Evolutionary conservation across 2,888 invertebrate species (phyloP).

Genomic region (Sminthurides aquaticus): DNA sequence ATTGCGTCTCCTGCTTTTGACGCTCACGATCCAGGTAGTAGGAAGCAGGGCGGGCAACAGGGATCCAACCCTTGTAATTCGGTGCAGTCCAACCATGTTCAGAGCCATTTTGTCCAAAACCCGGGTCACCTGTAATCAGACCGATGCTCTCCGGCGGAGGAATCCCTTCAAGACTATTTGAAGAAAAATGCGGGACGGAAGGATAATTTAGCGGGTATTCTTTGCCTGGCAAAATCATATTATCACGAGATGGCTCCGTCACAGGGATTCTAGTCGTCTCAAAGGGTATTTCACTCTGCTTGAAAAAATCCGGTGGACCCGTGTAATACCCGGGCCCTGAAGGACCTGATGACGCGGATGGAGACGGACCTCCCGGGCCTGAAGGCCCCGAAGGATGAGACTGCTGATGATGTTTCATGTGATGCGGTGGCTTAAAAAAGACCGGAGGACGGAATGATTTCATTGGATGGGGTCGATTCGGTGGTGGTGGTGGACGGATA

Average conservation of each 20-base stretch:
- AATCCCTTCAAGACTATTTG: slow-evolving; percentile 13
- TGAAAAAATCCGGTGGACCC: slow-evolving; percentile 15
- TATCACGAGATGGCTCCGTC: neutral
- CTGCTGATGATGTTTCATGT: slow-evolving; percentile 10
- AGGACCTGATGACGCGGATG: slow-evolving; percentile 13
- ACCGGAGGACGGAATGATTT: slow-evolving; percentile 18
- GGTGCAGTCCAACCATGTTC: slow-evolving; percentile 38
- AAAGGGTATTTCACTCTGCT: slow-evolving; percentile 15
- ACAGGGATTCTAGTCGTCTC: neutral
- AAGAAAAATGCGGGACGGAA: slow-evolving; percentile 7
- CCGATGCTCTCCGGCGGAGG: slow-evolving; percentile 10
- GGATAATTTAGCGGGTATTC: slow-evolving; percentile 3
- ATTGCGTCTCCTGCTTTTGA: slow-evolving; percentile 10
- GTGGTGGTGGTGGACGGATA: slow-evolving; percentile 28
- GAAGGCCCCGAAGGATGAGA: slow-evolving; percentile 5
- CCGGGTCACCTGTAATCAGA: slow-evolving; percentile 8
- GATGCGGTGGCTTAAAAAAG: slow-evolving; percentile 12
- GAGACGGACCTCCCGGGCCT: slow-evolving; percentile 8
- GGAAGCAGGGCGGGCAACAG: slow-evolving; percentile 37
- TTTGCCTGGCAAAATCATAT: slow-evolving; percentile 6
- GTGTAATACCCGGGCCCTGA: slow-evolving; percentile 17
- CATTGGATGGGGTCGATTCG: slow-evolving; percentile 15
- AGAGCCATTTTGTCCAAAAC: slow-evolving; percentile 8
- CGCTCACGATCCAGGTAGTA: slow-evolving; percentile 5
- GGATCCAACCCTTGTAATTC: slow-evolving; percentile 43